Conservation (phyloP, 2,113 vertebrate species). For the Chunga burmeisteri region DNA sequence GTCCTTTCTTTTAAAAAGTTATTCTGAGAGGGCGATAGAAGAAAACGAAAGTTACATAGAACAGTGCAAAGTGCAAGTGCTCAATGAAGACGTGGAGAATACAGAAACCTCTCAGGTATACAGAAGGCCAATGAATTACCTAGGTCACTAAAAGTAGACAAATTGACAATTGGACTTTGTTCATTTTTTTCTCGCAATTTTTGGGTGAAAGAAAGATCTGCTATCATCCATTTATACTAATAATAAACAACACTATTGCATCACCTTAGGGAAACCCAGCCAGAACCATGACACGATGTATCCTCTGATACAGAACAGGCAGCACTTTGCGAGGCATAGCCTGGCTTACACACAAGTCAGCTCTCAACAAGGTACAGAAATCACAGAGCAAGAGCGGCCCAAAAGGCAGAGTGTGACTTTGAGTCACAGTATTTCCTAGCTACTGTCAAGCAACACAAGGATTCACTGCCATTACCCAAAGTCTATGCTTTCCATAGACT, state of each 20-base stretch:
- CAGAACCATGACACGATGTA: background rate
- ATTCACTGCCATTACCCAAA: background rate
- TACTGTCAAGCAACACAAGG: background rate
- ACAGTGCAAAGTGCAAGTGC: background rate
- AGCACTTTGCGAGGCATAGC: background rate
- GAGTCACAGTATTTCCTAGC: background rate
- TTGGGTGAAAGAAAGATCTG: background rate
- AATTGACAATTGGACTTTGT: background rate
- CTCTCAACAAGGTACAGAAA: background rate
- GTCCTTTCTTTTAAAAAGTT: background rate
- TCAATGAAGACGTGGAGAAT: background rate
- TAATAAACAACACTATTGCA: background rate
- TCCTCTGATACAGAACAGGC: background rate
- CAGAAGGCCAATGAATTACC: background rate
- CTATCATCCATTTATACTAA: background rate
- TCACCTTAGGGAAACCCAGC: background rate
- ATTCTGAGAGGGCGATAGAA: accelerated
- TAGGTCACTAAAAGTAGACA: background rate
- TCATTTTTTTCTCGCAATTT: background rate
- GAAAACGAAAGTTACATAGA: background rate
- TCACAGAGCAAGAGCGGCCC: background rate
- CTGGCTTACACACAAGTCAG: background rate
- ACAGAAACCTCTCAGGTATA: background rate
- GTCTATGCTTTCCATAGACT: background rate
- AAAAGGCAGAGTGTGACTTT: background rate